phyloP scores from a whole-genome alignment of 2,888 invertebrate species.

The Melieria crassipennis region DNA sequence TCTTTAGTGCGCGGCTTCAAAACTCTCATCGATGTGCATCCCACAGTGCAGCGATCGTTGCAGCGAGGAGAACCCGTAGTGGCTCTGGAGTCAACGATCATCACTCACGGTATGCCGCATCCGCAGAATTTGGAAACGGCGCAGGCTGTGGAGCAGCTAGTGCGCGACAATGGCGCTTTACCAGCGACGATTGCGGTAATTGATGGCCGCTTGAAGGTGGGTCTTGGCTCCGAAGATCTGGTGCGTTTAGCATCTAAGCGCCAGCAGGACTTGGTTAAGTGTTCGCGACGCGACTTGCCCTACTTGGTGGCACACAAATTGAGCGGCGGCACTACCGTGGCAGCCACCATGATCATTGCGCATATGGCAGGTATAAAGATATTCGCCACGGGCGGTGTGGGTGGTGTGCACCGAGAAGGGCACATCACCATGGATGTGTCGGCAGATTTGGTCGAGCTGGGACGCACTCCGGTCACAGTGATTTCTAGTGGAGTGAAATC shows the following conservation, averaged over 20 bases:
- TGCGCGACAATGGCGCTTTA: slow-evolving; percentile 79
- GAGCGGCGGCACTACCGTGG: slow-evolving; percentile 95
- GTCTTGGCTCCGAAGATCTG: slow-evolving; percentile 75
- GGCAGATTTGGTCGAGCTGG: slow-evolving; percentile 92
- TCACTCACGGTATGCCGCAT: slow-evolving; percentile 98
- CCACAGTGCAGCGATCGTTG: slow-evolving; percentile 76
- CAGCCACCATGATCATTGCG: slow-evolving; percentile 90
- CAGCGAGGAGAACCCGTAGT: slow-evolving; percentile 78
- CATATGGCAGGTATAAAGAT: slow-evolving; percentile 83
- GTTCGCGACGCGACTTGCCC: slow-evolving; percentile 88
- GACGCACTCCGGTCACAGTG: slow-evolving; percentile 86
- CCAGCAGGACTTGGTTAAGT: slow-evolving; percentile 72
- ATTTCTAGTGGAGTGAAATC: slow-evolving; percentile 97
- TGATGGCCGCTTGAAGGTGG: slow-evolving; percentile 83
- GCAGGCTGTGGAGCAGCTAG: slow-evolving; percentile 69
- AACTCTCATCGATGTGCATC: slow-evolving; percentile 66
- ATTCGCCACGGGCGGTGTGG: slow-evolving; percentile 92
- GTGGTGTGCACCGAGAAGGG: slow-evolving; percentile 92
- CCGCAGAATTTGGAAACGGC: slow-evolving; percentile 89
- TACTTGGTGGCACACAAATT: slow-evolving; percentile 74
- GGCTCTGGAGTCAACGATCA: slow-evolving; percentile 96
- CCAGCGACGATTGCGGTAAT: slow-evolving; percentile 95
- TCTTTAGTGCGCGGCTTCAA: slow-evolving; percentile 15
- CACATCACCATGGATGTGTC: slow-evolving; percentile 91
- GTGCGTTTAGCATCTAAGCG: slow-evolving; percentile 70